Evolutionary conservation across 1,140 invertebrate genomes (phyloP), one percentile per base, ranked within the genome.

Genomic region (Caenorhabditis inopinata): DNA sequence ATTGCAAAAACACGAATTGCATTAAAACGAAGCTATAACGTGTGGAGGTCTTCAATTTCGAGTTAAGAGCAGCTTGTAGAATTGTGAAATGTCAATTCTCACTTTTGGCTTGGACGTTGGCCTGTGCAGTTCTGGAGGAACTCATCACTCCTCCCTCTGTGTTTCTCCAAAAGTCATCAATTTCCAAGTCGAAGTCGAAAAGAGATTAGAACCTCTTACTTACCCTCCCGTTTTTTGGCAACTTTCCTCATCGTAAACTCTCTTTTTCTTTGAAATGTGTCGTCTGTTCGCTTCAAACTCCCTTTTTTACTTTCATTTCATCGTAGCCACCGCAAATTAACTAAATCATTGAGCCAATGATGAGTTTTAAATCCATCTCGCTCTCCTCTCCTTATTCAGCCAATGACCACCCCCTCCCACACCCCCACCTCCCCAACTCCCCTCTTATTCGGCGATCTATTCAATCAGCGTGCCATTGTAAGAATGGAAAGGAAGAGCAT

Each of bases 201-300:
- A 68, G 58, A 68, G 58, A 68, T 68, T 68, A 68, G 58, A 68
- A 68, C 58, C n/a, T 68, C 58, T 68, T 27, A 12, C n/a, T 58
- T n/a, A 42, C 14, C 14, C 38, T 14, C 14, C 14, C 38, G 14
- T 5, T 68, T 68, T 68, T 68, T 68, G 58, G 58, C 58, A 68
- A 38, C 58, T 68, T 68, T 68, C 29, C 58, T 68, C 38, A 42
- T n/a, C n/a, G n/a, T 14, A 42, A 42, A 42, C 14, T 42, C 38
- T n/a, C n/a, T n/a, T n/a, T n/a, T n/a, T n/a, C n/a, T n/a, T n/a
- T n/a, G n/a, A n/a, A n/a, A n/a, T n/a, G n/a, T n/a, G n/a, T n/a
- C n/a, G n/a, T n/a, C n/a, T n/a, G n/a, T n/a, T n/a, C n/a, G n/a
- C n/a, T 25, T 7, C 23, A 25, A 25, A 25, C 49, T 51, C 25